Base-by-base conservation (phyloP, 2,113 vertebrate species). In the Actenoides hombroni region DNA sequence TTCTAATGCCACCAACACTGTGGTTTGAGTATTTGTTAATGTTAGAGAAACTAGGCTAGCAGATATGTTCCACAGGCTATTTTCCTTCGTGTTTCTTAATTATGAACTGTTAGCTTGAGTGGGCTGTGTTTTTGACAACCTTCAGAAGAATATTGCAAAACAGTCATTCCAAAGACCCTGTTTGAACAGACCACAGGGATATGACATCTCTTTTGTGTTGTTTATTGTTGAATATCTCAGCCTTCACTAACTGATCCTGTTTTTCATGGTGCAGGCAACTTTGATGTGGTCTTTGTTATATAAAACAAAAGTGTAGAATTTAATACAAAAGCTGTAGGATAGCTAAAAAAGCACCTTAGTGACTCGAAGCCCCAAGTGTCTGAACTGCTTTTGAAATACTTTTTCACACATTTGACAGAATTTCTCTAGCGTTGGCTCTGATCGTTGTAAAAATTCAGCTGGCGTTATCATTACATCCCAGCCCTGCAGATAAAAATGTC, bases 241-340 rank as follows among this genome's bases (percentile, higher is more conserved):
- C 77, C 60, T 85, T 90, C 6, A 2, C 64, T 79, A 81, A 64
- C 65, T 64, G 90, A 88, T 94, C 26, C 44, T 93, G 68, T 84
- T 92, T 96, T 95, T 81, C 83, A 48, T 0, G 0, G 35, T 20
- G 10, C 3, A 9, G 51, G 57, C 40, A 80, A 81, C 85, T 96
- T 96, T 93, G 90, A 96, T 84, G 88, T 88, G 86, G 76, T 88
- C 76, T 92, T 90, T 94, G 53, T 82, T 42, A 5, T 59, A 53
- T 88, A 8, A 70, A 90, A 90, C 82, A 94, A 88, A 86, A 74
- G 46, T 78, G 35, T 46, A 83, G 76, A 83, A 86, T 86, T 90
- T 86, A 83, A 68, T 53, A 87, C 24, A 93, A 88, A 96, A 86
- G 79, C 51, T 80, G 60, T 23, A 88, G 39, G 46, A 17, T 20